Evolutionary conservation across 2,113 vertebrate genomes (phyloP).

Genomic region (Ceyx margarethae): DNA sequence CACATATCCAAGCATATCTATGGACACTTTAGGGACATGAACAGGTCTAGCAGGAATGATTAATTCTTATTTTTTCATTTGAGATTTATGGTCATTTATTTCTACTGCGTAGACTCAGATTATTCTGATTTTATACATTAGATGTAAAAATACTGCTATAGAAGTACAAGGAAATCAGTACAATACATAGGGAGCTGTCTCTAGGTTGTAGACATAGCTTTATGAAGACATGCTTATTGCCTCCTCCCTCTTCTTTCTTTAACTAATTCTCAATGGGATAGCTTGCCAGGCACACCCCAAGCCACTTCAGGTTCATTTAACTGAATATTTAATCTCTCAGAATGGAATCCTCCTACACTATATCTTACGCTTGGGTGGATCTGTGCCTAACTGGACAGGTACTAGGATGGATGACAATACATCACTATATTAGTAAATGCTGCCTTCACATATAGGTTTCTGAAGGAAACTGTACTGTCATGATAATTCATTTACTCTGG

Average conservation of each 20-base stretch:
- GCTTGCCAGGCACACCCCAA: conserved; percentile 3
- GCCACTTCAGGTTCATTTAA: conserved; percentile 45
- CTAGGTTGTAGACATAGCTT: neutral
- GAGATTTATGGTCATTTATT: neutral
- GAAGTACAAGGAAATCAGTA: neutral
- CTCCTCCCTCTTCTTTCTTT: neutral
- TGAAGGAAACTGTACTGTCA: neutral
- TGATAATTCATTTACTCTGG: neutral
- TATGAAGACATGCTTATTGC: neutral
- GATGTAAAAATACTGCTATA: neutral
- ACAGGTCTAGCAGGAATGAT: neutral
- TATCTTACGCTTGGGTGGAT: conserved; percentile 21
- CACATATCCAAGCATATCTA: neutral
- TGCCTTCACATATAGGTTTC: neutral
- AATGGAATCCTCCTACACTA: conserved; percentile 36
- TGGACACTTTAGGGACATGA: neutral
- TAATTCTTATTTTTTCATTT: neutral
- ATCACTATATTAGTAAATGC: conserved; percentile 25
- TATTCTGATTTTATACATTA: neutral
- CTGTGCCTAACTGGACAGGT: conserved; percentile 45
- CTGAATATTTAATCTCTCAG: conserved; percentile 57
- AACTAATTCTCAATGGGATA: neutral
- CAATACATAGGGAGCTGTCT: neutral
- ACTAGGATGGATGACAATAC: conserved; percentile 37
- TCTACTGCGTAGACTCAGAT: neutral